Conservation (phyloP, 1,140 invertebrate species). For the Danaus plexippus region DNA sequence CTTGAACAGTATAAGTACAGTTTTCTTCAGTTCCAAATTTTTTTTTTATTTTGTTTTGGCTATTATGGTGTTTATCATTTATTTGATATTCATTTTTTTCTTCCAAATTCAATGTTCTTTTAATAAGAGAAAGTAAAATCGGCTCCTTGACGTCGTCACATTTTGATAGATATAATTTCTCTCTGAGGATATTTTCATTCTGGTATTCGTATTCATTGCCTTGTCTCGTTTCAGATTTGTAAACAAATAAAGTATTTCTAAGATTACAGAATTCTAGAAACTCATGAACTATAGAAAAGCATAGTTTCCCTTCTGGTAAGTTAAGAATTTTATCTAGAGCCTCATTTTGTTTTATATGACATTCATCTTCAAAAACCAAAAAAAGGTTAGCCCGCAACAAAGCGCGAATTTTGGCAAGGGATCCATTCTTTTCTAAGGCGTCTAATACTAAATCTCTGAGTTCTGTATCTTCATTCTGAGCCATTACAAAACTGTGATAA, state of each 20-base stretch:
- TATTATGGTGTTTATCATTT: conserved; percentile 25
- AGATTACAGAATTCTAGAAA: conserved; percentile 68
- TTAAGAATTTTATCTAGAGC: conserved; percentile 57
- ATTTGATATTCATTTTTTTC: conserved; percentile 24
- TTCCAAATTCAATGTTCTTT: conserved; percentile 34
- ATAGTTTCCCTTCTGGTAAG: conserved; percentile 57
- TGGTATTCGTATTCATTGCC: conserved; percentile 57
- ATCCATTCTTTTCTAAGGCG: conserved; percentile 68
- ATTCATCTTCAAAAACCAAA: conserved; percentile 66
- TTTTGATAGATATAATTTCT: conserved; percentile 46
- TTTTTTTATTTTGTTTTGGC: conserved; percentile 17
- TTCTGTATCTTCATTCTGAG: conserved; percentile 67
- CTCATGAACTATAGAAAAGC: conserved; percentile 61
- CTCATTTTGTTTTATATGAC: conserved; percentile 57
- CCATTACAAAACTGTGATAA: conserved; percentile 37
- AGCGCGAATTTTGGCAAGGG: conserved; percentile 67
- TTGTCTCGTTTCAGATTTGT: conserved; percentile 66
- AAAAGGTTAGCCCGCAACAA: conserved; percentile 67
- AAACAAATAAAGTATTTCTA: conserved; percentile 68
- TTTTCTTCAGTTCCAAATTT: conserved; percentile 48
- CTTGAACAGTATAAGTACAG: conserved; percentile 60
- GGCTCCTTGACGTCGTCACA: conserved; percentile 44
- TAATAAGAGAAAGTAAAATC: conserved; percentile 50
- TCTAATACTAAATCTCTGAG: conserved; percentile 67
- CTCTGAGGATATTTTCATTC: conserved; percentile 37